A percentile compares a stretch with the other conserved stretches of the same genome.
phyloP scores from a whole-genome alignment of 2,113 vertebrate species.

The Apodemus speciosus region DNA sequence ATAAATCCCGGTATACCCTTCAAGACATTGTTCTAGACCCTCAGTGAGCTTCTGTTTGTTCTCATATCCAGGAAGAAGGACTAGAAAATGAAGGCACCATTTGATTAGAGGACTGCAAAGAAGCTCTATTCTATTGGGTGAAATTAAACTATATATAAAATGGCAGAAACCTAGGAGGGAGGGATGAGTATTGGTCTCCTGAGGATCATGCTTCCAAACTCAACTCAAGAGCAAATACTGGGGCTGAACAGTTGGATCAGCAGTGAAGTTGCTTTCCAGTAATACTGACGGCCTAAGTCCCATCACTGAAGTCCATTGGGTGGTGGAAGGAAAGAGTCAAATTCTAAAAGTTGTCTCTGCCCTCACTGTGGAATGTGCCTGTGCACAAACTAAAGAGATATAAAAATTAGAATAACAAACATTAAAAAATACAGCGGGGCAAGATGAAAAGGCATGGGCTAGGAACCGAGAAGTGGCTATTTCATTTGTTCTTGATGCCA shows the following conservation, averaged over 20 bases:
- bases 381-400: neutral
- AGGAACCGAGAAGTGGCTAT: neutral
- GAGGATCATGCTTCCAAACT: neutral
- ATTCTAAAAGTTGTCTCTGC: neutral
- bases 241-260: neutral
- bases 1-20: neutral
- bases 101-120: neutral
- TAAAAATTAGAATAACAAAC: neutral
- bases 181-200: neutral
- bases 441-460: neutral
- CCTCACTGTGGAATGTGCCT: too few relatives aligned
- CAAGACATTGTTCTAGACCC: neutral
- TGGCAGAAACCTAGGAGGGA: neutral
- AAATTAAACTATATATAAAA: neutral
- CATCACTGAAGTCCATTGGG: neutral
- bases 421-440: neutral
- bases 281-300: too few relatives aligned
- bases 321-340: neutral
- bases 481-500: neutral
- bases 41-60: neutral
- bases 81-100: neutral
- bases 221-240: neutral
- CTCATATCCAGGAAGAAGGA: constrained; percentile 6
- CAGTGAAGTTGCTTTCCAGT: neutral
- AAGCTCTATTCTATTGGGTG: neutral